phyloP scores from a whole-genome alignment of 2,797 vertebrate genomes.

The Triplophysa bombifrons region DNA sequence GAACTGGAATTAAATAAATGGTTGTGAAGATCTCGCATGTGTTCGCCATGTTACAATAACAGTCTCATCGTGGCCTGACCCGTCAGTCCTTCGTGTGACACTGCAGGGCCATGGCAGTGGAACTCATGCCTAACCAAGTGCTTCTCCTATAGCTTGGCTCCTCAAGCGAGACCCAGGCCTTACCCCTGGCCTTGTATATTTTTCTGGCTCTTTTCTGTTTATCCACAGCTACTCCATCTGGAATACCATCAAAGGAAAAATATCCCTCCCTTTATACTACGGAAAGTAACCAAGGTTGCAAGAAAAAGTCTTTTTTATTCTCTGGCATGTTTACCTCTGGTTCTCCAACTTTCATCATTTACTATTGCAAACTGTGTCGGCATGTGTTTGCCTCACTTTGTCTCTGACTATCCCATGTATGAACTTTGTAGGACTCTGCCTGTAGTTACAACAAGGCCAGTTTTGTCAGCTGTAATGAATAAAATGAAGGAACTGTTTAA shows the following conservation, averaged over 20 bases:
- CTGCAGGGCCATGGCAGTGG: conserved; percentile 54
- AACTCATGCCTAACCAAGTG: conserved; percentile 73
- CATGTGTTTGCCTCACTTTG: conserved; percentile 66
- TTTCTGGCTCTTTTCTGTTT: conserved; percentile 95
- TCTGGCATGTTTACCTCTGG: conserved; percentile 61
- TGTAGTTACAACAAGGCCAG: neutral
- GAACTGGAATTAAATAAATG: conserved; percentile 88
- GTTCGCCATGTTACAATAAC: conserved; percentile 97
- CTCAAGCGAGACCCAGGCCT: conserved; percentile 74
- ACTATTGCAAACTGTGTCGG: conserved; percentile 50
- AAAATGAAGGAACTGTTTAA: neutral
- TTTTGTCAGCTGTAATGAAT: conserved; percentile 5
- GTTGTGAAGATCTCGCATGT: conserved; percentile 86
- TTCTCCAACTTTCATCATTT: conserved; percentile 37
- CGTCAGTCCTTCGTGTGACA: conserved; percentile 53
- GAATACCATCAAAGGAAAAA: conserved; percentile 72
- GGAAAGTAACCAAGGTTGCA: conserved; percentile 59
- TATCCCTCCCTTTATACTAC: conserved; percentile 35
- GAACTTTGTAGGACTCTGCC: neutral
- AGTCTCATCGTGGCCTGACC: conserved; percentile 69
- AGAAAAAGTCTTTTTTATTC: conserved; percentile 58
- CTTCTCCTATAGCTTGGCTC: conserved; percentile 72
- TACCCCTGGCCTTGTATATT: conserved; percentile 84
- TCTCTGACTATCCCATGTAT: conserved; percentile 24
- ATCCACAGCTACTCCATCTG: conserved; percentile 81